Base-by-base conservation (phyloP, 2,113 vertebrate species). In the Sprattus sprattus region DNA sequence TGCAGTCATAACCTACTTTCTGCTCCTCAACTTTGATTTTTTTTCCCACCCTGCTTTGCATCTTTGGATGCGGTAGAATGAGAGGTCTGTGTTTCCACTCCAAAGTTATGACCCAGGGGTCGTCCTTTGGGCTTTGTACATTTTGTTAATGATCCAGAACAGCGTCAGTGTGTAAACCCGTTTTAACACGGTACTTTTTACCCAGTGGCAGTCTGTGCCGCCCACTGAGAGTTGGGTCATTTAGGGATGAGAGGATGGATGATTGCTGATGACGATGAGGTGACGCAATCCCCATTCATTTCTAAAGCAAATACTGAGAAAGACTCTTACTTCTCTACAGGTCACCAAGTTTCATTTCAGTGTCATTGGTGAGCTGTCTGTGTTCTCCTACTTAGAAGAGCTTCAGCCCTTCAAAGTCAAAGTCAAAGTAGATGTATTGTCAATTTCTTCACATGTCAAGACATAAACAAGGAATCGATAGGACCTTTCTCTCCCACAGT, bases 1-100 rank as follows among this genome's bases (percentile, higher is more conserved):
- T 71, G 64, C 64, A 71, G 64, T 71, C 64, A 71, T 71, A 71
- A 28, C 64, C 64, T 71, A 71, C 64, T 71, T 71, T 71, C 64
- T 71, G n/a, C 64, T 32, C 64, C 10, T 71, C 25, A 28, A 28
- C 11, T 64, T 8, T 45, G 44, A 11, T 45, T 15, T 32, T 32
- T 11, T 32, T 32, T 4, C 64, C 9, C 9, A 9, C 10, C 25
- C 7, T 67, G 64, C 64, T 67, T 32, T 71, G 10, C 64, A 32
- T 28, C 64, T 71, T 6, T 71, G 64, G 64, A 71, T 71, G 25
- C 25, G 32, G 64, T 71, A 28, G 64, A 71, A 71, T 32, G 64
- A 71, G 10, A 54, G 10, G n/a, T 9, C 32, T 71, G 15, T 71
- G 64, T 71, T 71, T 10, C 25, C 64, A 0, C 10, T 71, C 64